A percentile compares a stretch with the other conserved stretches of the same genome.
Conservation (phyloP, 2,113 vertebrate genomes). For the Hyperopisus bebe region DNA sequence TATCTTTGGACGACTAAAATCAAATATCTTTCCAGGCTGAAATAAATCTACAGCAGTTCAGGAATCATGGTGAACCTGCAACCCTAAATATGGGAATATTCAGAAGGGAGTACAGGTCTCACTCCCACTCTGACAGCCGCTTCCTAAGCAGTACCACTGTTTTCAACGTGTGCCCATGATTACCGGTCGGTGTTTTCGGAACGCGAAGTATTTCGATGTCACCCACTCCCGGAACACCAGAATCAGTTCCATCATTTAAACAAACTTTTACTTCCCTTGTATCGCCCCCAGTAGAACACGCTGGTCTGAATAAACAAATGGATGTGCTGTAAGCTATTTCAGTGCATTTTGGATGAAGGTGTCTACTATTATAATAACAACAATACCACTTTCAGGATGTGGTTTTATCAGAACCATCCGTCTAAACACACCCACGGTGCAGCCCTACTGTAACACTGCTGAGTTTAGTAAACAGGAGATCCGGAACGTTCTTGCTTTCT, state of each 20-base stretch:
- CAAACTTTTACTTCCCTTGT: neutral
- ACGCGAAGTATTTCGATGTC: neutral
- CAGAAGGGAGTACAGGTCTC: neutral
- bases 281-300: neutral
- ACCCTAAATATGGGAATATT: neutral
- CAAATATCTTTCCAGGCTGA: neutral
- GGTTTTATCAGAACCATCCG: constrained; percentile 13
- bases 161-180: neutral
- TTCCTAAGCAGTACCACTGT: neutral
- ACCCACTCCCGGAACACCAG: neutral
- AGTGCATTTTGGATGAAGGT: neutral
- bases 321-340: neutral
- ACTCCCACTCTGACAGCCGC: neutral
- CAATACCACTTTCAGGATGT: constrained; percentile 4
- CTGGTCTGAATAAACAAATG: neutral
- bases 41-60: neutral
- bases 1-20: neutral
- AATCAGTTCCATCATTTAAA: neutral
- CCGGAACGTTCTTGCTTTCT: constrained; percentile 45
- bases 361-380: constrained; percentile 5
- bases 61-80: neutral
- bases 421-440: neutral
- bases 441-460: neutral
- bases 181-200: neutral
- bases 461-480: constrained; percentile 51